Evolutionary conservation across 2,888 invertebrate species (phyloP), one percentile per base, ranked within the genome.

Genomic region (Rhagium mordax): DNA sequence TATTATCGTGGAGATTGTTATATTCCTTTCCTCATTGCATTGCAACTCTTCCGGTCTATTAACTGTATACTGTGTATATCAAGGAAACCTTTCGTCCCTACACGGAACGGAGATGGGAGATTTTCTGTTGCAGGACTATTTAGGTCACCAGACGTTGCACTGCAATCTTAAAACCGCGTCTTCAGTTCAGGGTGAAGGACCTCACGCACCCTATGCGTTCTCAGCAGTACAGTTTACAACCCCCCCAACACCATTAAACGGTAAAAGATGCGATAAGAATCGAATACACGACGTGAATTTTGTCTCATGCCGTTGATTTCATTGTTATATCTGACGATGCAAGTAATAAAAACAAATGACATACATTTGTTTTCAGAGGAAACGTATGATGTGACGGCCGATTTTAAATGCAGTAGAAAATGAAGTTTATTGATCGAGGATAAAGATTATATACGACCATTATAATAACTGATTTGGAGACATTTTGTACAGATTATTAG

Each of bases 131-230:
- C 65, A 71, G 53, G 66, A 62, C 24, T 65, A 74, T 74, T 74
- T 69, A 66, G 74, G 74, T 74, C 74, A 66, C 27, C 69, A 64
- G 74, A 65, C 77, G 57, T 33, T 77, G 78, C 78, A 77, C 69
- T 77, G 69, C 15, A 16, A 66, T 71, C 64, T 61, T 61, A 64
- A 64, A 74, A 61, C 57, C 49, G 15, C 65, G 59, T 27, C 65
- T 41, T 67, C 53, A 53, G 69, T 71, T 70, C 65, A 70, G 77
- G 78, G 78, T 77, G 75, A 77, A 78, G 70, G 78, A 78, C 72
- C 78, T 65, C 70, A 77, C 76, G 74, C 75, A 75, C 72, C 68
- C 59, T 59, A 51, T 20, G 66, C 66, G 70, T 66, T 61, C 64
- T 41, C 70, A 51, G 33, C 65, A 29, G 18, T 33, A 27, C 16